Base-by-base conservation (phyloP, 2,888 invertebrate species). In the Brachylomia viminalis region DNA sequence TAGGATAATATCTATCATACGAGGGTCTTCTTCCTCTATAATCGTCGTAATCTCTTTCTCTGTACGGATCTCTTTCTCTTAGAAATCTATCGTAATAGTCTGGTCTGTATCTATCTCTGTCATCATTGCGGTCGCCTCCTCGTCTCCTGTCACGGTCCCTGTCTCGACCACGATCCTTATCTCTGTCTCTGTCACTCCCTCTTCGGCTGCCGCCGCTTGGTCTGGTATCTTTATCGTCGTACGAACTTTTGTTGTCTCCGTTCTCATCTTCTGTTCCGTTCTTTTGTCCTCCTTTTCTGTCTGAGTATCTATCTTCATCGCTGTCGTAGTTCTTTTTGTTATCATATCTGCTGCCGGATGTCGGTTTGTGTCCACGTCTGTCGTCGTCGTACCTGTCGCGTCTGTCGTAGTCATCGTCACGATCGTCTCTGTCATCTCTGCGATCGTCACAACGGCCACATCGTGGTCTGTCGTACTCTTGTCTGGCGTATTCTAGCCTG, bases 71-170 rank as follows among this genome's bases (percentile, higher is more conserved):
- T 82, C 95, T 91, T 62, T 96, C 96, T 84, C 95, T 92, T 59
- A 95, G 79, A 79, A 95, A 95, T 73, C 95, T 92, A 56, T 96
- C 95, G 75, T 96, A 96, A 70, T 96, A 95, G 80, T 96, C 95
- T 17, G 94, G 94, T n/a, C 94, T 92, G 75, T 96, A 95, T 80
- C 94, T 93, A 62, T 96, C 96, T 79, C 95, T 92, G 56, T 95
- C 95, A 20, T 94, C 94, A 70, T 95, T 89, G 83, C 94, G 89
- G 64, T 85, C 80, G 7, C 87, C 77, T n/a, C 80, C 91, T 85
- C 75, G 76, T 58, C 80, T 83, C 65, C 88, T 87, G 33, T 90
- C 87, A 1, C 91, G 87, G 13, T 92, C 90, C 58, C 92, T 91
- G 75, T 96, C 95, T 80, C 93, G 89, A 0, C 87, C 90, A 59